phyloP scores from a whole-genome alignment of 2,113 vertebrate genomes.

The Sinocyclocheilus grahami region DNA sequence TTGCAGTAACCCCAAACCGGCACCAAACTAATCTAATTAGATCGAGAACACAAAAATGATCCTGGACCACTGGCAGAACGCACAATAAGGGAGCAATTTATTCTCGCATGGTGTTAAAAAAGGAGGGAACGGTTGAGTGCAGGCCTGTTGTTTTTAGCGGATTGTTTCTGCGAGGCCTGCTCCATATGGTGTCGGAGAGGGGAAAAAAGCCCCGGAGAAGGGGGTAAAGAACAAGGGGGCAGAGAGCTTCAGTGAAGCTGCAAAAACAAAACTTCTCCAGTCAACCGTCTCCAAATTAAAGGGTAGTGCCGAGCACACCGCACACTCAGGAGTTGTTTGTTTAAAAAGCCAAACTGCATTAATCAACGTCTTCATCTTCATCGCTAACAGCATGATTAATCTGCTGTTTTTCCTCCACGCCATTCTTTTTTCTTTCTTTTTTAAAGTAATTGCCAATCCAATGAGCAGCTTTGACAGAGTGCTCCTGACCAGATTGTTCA shows the following conservation, averaged over 20 bases:
- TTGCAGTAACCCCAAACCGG: slow-evolving; percentile 49
- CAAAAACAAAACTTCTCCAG: slow-evolving; percentile 60
- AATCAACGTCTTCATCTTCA: slow-evolving; percentile 58
- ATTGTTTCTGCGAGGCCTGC: slow-evolving; percentile 62
- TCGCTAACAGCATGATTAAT: slow-evolving; percentile 55
- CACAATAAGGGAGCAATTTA: slow-evolving; percentile 62
- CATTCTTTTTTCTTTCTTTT: slow-evolving; percentile 31
- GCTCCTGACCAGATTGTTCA: slow-evolving; percentile 50
- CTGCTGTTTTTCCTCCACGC: slow-evolving; percentile 29
- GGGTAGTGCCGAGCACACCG: slow-evolving; percentile 52
- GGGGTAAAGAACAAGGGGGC: slow-evolving; percentile 50
- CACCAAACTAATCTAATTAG: slow-evolving; percentile 59
- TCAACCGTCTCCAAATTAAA: slow-evolving; percentile 54
- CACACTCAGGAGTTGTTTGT: slow-evolving; percentile 59
- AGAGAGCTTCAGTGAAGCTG: slow-evolving; percentile 54
- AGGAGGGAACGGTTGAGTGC: slow-evolving; percentile 53
- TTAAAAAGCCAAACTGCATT: slow-evolving; percentile 60
- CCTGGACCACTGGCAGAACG: slow-evolving; percentile 40
- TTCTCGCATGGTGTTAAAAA: slow-evolving; percentile 49
- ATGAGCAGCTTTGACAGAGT: slow-evolving; percentile 43
- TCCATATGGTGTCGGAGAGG: slow-evolving; percentile 56
- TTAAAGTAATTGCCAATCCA: slow-evolving; percentile 49
- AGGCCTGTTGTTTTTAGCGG: slow-evolving; percentile 63
- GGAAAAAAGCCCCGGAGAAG: slow-evolving; percentile 48
- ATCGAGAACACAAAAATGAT: slow-evolving; percentile 54